Base-by-base conservation (phyloP, 1,140 invertebrate species). In the Hesperophylax magnus region DNA sequence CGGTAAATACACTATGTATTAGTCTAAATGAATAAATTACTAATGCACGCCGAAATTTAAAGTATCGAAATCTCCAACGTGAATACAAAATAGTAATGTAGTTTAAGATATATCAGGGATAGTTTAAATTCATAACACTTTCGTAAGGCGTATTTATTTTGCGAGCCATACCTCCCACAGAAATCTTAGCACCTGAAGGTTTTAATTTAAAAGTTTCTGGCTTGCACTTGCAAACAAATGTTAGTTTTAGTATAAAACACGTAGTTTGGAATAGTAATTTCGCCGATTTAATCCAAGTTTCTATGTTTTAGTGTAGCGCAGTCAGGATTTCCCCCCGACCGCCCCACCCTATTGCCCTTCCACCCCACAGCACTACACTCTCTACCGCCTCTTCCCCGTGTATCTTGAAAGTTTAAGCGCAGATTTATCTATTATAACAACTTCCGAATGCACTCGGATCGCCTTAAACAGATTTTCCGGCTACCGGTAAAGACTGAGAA, bases 381-480 rank as follows among this genome's bases (percentile, higher is more conserved):
- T 71, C 67, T 22, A 18, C 34, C 15, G 69, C 47, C 22, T 69
- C 52, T 47, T 54, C 47, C 17, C 69, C 69, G 27, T 72, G 54
- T 54, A 54, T 54, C 69, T 72, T 24, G 39, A 24, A 72, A 72
- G 47, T 72, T 72, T 54, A 72, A 72, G 69, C 69, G 52, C 52
- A 54, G 69, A 72, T 72, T 72, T 72, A 72, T 72, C 47, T 72
- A 53, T 27, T 52, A 14, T 47, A 72, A 72, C 69, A 72, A 72
- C 69, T 72, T 72, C 69, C 69, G 69, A 27, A 72, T 54, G 69
- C 63, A 20, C 69, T 54, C 39, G 69, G 47, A 72, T 72, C 69
- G 14, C 15, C 52, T 54, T 72, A 53, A 53, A 20, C 69, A 53
- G 69, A 53, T 72, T 54, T 53, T 54, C 20, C 52, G 69, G 52